Evolutionary conservation across 2,113 vertebrate species (phyloP).

Genomic region (Actinemys pallida): DNA sequence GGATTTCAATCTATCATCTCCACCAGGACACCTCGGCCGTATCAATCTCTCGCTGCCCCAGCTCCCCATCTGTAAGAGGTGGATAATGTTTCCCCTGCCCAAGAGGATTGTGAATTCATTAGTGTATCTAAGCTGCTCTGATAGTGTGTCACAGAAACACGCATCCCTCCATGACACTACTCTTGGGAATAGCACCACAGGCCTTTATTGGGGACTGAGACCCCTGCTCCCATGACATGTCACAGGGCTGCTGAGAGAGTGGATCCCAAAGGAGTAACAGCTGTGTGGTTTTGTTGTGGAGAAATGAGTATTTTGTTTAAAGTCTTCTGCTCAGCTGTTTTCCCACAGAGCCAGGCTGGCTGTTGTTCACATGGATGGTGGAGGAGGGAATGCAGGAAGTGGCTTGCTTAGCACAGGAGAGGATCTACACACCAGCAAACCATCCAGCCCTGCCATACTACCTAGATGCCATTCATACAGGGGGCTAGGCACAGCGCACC

Average conservation of each 20-base stretch:
- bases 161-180: not conserved
- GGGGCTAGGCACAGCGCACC: not conserved
- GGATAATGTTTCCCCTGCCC: not conserved
- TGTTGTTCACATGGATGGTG: not conserved
- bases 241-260: not conserved
- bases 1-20: no score
- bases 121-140: not conserved
- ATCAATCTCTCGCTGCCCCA: not conserved
- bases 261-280: not conserved
- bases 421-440: not conserved
- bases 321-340: not conserved
- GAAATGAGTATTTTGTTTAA: not conserved
- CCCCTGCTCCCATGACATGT: not conserved
- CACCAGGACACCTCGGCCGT: not conserved
- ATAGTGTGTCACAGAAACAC: not conserved
- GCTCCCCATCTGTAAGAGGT: not conserved
- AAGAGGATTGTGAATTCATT: not conserved
- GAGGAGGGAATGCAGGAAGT: not conserved
- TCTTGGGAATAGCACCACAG: not conserved
- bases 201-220: not conserved
- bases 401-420: not conserved
- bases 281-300: not conserved
- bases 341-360: not conserved
- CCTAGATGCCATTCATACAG: not conserved
- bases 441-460: no score